Evolutionary conservation across 2,113 vertebrate genomes (phyloP).

Genomic region (Channa argus): DNA sequence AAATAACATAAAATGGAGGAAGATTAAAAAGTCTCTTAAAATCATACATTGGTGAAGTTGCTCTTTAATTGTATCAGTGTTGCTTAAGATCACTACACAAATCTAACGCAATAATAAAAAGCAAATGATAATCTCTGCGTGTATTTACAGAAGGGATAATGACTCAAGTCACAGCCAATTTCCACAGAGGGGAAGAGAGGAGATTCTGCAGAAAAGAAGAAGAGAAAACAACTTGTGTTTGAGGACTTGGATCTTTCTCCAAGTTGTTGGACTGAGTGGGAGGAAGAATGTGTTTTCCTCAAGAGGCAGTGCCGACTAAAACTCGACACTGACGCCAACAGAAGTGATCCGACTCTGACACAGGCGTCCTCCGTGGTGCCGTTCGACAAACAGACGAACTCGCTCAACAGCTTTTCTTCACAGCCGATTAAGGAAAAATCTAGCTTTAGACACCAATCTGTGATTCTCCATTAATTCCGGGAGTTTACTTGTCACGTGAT

Average conservation of each 20-base stretch:
- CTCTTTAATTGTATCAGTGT: too few relatives aligned
- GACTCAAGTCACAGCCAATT: not conserved
- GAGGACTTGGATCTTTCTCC: too few relatives aligned
- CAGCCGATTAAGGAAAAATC: not conserved
- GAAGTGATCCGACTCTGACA: constrained; percentile 18
- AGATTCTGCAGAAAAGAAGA: not conserved
- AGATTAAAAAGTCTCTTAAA: too few relatives aligned
- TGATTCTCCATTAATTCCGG: too few relatives aligned
- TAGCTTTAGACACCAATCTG: not conserved
- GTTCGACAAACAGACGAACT: constrained; percentile 20
- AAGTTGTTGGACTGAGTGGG: constrained; percentile 37
- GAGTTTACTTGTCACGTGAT: too few relatives aligned
- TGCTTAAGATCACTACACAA: too few relatives aligned
- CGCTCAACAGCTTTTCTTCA: constrained; percentile 1
- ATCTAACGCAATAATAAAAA: too few relatives aligned
- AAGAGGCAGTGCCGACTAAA: constrained; percentile 15
- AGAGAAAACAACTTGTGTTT: not conserved
- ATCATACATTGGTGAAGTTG: too few relatives aligned
- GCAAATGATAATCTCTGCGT: too few relatives aligned
- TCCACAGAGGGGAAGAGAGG: not conserved
- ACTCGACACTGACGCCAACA: constrained; percentile 6
- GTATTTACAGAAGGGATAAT: not conserved
- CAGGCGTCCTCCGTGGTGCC: constrained; percentile 1
- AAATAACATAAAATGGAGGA: too few relatives aligned
- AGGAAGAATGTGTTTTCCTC: constrained; percentile 25